phyloP scores from a whole-genome alignment of 2,888 invertebrate genomes.

The Brenthis hecate region DNA sequence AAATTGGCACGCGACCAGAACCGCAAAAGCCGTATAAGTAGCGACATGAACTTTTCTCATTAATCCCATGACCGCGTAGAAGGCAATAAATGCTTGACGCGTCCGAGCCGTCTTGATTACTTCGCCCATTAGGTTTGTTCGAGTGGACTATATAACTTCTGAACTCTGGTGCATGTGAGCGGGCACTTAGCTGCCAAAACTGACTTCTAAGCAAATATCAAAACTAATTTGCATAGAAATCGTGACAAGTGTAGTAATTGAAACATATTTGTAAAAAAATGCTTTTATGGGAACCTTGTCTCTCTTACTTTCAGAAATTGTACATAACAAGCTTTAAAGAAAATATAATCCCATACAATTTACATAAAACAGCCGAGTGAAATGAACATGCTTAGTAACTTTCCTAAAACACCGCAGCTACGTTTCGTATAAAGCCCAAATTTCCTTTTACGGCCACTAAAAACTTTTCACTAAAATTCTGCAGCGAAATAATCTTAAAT shows the following conservation, averaged over 20 bases:
- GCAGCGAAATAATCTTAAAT: constrained; percentile 24
- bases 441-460: constrained; percentile 26
- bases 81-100: constrained; percentile 31
- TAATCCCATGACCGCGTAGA: constrained; percentile 30
- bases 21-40: constrained; percentile 22
- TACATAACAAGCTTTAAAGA: not conserved
- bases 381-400: constrained; percentile 6
- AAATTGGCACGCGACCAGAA: constrained; percentile 23
- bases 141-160: constrained; percentile 27
- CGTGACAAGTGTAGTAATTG: constrained; percentile 2
- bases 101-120: constrained; percentile 34
- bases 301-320: not conserved
- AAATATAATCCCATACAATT: not conserved
- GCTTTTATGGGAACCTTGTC: not conserved
- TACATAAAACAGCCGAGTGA: not conserved
- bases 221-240: constrained; percentile 1
- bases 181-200: constrained; percentile 1
- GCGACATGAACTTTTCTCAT: constrained; percentile 34
- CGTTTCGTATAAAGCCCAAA: constrained; percentile 5
- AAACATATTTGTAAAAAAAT: not conserved
- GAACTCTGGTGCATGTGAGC: constrained; percentile 24
- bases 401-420: constrained; percentile 6
- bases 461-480: constrained; percentile 29
- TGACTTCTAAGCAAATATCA: constrained; percentile 10
- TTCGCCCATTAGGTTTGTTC: constrained; percentile 26